Conservation (phyloP, 2,797 vertebrate species). For the Naso thynnoides region DNA sequence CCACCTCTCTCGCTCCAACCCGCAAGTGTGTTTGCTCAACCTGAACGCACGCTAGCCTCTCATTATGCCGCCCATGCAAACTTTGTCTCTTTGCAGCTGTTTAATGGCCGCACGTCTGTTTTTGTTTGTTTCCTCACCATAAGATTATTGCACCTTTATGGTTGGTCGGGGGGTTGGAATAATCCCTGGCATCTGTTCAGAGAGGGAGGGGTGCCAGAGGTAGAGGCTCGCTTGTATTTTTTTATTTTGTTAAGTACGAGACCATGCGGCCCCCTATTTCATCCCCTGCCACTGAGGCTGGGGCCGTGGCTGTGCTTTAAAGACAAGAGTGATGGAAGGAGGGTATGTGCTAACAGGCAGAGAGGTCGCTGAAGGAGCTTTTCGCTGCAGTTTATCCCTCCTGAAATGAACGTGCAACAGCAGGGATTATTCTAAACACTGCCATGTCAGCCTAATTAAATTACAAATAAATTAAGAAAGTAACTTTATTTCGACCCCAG, state of each 20-base stretch:
- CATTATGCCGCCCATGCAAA: conserved; percentile 84
- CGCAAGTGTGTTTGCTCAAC: conserved; percentile 78
- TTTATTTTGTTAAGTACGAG: conserved; percentile 64
- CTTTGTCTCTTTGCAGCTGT: conserved; percentile 88
- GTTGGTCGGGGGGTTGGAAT: conserved; percentile 86
- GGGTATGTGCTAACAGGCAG: conserved; percentile 72
- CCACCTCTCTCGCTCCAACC: conserved; percentile 61
- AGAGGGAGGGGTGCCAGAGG: conserved; percentile 72
- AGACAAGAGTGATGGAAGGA: conserved; percentile 78
- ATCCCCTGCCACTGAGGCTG: conserved; percentile 66
- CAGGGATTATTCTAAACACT: conserved; percentile 67
- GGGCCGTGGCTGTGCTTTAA: conserved; percentile 72
- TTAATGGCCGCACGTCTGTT: conserved; percentile 86
- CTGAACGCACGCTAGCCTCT: conserved; percentile 75
- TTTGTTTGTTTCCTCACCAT: conserved; percentile 88
- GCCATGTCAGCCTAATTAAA: conserved; percentile 60
- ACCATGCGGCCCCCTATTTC: conserved; percentile 70
- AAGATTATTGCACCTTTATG: conserved; percentile 91
- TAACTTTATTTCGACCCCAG: conserved; percentile 41
- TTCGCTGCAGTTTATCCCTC: conserved; percentile 55
- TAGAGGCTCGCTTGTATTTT: conserved; percentile 63
- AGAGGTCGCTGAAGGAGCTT: conserved; percentile 79
- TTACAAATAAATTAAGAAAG: conserved; percentile 59
- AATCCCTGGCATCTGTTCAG: conserved; percentile 89
- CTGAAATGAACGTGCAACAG: conserved; percentile 67